Base-by-base conservation (phyloP, 2,888 invertebrate species). In the Anoncus sp. region DNA sequence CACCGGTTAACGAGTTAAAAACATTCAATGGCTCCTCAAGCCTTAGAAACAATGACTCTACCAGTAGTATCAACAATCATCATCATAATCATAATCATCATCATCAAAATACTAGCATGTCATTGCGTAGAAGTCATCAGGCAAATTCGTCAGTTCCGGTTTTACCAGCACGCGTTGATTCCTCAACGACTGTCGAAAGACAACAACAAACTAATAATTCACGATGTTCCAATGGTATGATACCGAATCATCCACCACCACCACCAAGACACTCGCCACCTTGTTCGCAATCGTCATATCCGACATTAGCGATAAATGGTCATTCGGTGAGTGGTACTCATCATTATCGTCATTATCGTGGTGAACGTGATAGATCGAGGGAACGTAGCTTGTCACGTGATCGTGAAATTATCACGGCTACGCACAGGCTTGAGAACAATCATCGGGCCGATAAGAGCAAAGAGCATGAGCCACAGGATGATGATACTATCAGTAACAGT, bases 271-370 rank as follows among this genome's bases (percentile, higher is more conserved):
- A 82, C 63, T 82, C 82, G 75, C 82, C 84, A 6, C 81, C 82
- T 0, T 83, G 81, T 82, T 81, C 70, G 80, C 70, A 87, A 60
- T 82, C 87, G 16, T 84, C 85, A 16, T 90, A 90, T 53, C 90
- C 90, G 7, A 91, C 90, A 1, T 81, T 90, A 77, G 89, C 90
- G 24, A 85, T 89, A 38, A 90, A 90, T 80, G 89, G 88, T 40
- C 88, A 89, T n/a, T n/a, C 80, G 87, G 82, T 20, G 31, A 22
- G 3, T 53, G 63, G 2, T 22, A 86, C 87, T 60, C 89, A 90
- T 71, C 84, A 87, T 47, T 88, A 89, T 75, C 88, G 89, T 72
- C 88, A 88, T 51, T 87, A 88, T 65, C 78, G 87, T 67, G 72
- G 75, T 31, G 90, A 88, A n/a, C 83, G 82, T 12, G 83, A 82